Evolutionary conservation across 2,888 invertebrate species (phyloP), one percentile per base, ranked within the genome.

Genomic region (Bombyx huttoni): DNA sequence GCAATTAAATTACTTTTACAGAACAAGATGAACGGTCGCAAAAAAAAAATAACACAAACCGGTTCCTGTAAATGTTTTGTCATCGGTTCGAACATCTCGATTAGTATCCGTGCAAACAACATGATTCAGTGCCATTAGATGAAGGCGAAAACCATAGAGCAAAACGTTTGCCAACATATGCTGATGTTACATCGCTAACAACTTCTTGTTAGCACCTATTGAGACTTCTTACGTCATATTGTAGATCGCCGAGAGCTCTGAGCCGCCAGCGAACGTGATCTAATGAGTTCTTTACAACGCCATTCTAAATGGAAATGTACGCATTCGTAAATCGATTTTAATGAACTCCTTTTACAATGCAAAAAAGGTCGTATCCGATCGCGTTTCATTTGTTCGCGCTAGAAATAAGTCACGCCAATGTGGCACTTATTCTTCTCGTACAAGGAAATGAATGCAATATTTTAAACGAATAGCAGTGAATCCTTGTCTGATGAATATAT

Each of bases 181-280:
- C 58, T 52, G 59, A 57, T 61, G 55, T 58, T 61, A 57, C 57
- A 55, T 61, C 65, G 65, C 70, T 75, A 75, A 75, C 73, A 65
- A 70, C 73, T 55, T 67, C 80, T 83, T 73, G 78, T 83, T 81
- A 79, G 70, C 81, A 77, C 75, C 75, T 78, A 78, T 77, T 74
- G 68, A 74, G 65, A 63, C 59, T 62, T 61, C 70, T 79, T 75
- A 73, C 80, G 78, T 81, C 78, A 79, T 70, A 70, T 65, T 66
- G 69, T 64, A 68, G 62, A 73, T 70, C 66, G 63, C 64, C 57
- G 58, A 59, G 65, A 60, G 61, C 64, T 64, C 62, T 65, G 64
- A 67, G 67, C 68, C 40, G 40, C 8, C 40, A 12, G 7, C 40
- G 68, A 70, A 67, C 70, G 64, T 67, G 67, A 70, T 74, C 74